Base-by-base conservation (phyloP, 2,888 invertebrate genomes). In the Melanargia galathea region DNA sequence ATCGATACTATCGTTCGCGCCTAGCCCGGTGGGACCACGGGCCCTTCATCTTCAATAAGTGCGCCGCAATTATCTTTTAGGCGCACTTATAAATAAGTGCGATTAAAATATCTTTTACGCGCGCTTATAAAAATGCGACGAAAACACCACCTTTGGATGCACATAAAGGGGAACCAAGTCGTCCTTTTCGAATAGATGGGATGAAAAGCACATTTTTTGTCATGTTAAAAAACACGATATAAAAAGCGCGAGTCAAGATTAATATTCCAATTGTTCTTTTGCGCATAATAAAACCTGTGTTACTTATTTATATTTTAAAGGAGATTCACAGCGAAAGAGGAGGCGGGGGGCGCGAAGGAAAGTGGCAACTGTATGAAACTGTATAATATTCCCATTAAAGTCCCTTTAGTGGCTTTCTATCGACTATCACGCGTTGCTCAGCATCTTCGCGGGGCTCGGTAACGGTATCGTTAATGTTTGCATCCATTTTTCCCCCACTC, bases 381-480 rank as follows among this genome's bases (percentile, higher is more conserved):
- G 90, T 84, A 90, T 90, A 90, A 90, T 89, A 87, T 90, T 86
- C 83, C 57, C 88, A 89, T 90, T 89, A 90, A 76, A 78, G 78
- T 79, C 75, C 80, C 82, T 83, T 81, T 82, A 81, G 79, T 80
- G 79, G 78, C 79, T 75, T 79, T 85, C 84, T 83, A 87, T 89
- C 81, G 87, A 79, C 86, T 80, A 87, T 88, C 86, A 84, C 71
- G 74, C 78, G 79, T 82, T 82, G 81, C 85, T 86, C 82, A 84
- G 86, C 87, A 82, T 85, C 83, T 87, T 86, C 81, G 84, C 77
- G 82, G 83, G 82, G 77, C 79, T 83, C 75, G 74, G 79, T n/a
- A 88, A 88, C 89, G 87, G 84, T 81, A 76, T 81, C 86, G 85
- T 88, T 87, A 87, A 87, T 87, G 86, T 84, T 81, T 82, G 80